Percentiles rank a stretch among this genome's conserved stretches.
Conservation (phyloP, 2,113 vertebrate genomes). For the Emydocephalus ijimae region DNA sequence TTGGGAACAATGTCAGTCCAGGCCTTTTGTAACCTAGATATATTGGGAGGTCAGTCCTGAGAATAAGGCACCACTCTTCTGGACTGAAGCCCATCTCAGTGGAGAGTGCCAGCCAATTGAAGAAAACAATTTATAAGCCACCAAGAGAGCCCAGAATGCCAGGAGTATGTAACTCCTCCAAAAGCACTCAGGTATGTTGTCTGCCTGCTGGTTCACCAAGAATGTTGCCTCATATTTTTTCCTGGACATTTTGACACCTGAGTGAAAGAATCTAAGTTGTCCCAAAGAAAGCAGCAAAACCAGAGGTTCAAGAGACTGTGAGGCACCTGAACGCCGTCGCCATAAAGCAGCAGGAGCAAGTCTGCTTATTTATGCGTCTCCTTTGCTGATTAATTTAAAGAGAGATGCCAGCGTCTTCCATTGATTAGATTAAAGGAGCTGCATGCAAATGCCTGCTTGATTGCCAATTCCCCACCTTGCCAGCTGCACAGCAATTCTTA, state of each 20-base stretch:
- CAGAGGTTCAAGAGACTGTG: not conserved
- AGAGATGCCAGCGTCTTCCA: not conserved
- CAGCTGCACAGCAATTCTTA: not conserved
- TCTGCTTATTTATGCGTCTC: not conserved
- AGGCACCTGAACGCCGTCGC: not conserved
- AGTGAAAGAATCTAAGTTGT: not conserved
- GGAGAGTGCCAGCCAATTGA: not conserved
- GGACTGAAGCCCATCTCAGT: not conserved
- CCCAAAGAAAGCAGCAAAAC: not conserved
- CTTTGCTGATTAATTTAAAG: not conserved
- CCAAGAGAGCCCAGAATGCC: not conserved
- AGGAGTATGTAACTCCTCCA: not conserved
- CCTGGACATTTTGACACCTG: not conserved
- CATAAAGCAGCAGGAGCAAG: not conserved
- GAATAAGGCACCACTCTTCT: not conserved
- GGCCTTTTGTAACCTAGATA: not conserved
- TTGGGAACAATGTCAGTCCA: not conserved
- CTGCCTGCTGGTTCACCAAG: not conserved
- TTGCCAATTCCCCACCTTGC: not conserved
- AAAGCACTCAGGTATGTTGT: not conserved
- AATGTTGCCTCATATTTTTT: not conserved
- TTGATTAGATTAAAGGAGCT: not conserved
- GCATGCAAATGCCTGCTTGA: not conserved
- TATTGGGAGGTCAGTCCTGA: not conserved
- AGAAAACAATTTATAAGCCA: not conserved